Evolutionary conservation across 2,113 vertebrate genomes (phyloP), one percentile per base, ranked within the genome.

Genomic region (Colistium nudipinnis): DNA sequence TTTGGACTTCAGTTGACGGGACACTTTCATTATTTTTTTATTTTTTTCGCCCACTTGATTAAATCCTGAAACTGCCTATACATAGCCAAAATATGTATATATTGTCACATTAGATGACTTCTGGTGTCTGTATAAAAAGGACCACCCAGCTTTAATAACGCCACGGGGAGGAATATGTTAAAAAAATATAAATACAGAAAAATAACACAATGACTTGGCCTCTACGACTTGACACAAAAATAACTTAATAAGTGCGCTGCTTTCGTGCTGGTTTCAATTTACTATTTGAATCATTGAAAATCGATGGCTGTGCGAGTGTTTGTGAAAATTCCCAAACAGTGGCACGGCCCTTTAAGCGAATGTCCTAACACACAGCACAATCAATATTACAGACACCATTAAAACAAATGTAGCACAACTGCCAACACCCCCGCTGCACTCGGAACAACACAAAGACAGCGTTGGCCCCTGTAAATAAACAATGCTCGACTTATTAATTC

Each of bases 401-500:
- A 69, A 61, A 72, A 75, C 30, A 56, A 65, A 66, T 55, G 59
- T 11, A 52, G 53, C 36, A 54, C 44, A 61, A 24, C 70, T 74
- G 61, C 52, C 73, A 63, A 56, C 72, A 55, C 30, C 28, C 41
- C 53, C 24, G 62, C 71, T 72, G 62, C 2, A 67, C 61, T 63
- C 8, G 9, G 70, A 57, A 47, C 67, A 74, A 80, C 68, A 76
- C 49, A 52, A 24, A 82, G 52, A 74, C 65, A 67, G 74, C 22
- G 17, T 48, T 43, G 17, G n/a, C 60, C n/a, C n/a, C 78, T 84
- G 86, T 84, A 82, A 91, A 91, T 89, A 91, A 88, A 85, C 76
- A 81, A 90, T 13, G 62, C 82, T 64, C 51, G 73, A 62, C 78
- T 79, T 80, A 78, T 47, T 67, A 69, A 81, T 83, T 86, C 74